Evolutionary conservation across 2,888 invertebrate species (phyloP).

Genomic region (Smittia aterrima): DNA sequence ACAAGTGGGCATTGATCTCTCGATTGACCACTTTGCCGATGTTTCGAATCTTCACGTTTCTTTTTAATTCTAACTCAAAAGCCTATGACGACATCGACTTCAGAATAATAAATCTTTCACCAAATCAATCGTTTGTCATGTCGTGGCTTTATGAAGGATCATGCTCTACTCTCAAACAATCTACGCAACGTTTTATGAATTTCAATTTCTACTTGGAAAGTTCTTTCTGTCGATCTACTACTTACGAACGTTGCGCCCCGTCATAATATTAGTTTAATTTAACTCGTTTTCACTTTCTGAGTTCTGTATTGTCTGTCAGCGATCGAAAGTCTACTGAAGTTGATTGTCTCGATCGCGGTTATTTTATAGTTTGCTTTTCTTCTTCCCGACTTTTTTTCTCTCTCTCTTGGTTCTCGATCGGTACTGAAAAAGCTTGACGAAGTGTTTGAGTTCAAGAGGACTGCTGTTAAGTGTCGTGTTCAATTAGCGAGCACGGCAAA

Average conservation of each 20-base stretch:
- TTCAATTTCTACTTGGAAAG: too few species aligned
- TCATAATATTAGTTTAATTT: background rate
- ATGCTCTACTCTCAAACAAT: too few species aligned
- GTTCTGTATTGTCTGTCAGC: background rate
- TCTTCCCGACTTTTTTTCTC: background rate
- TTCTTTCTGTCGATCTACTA: background rate
- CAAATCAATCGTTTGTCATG: too few species aligned
- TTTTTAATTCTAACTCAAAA: too few species aligned
- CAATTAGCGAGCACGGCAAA: too few species aligned
- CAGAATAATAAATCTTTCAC: too few species aligned
- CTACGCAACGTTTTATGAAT: too few species aligned
- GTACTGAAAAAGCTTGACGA: background rate
- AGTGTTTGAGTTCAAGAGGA: background rate
- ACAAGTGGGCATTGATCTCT: too few species aligned
- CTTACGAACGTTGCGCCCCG: background rate
- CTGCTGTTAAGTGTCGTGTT: background rate
- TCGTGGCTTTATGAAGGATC: too few species aligned
- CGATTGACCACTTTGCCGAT: too few species aligned
- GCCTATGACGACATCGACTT: too few species aligned
- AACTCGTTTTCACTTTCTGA: background rate
- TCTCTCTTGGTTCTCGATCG: background rate
- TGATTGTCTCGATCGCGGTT: background rate
- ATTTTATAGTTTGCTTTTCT: background rate
- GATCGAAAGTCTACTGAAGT: conserved; percentile 8
- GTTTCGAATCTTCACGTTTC: too few species aligned